Conservation (phyloP, 2,888 invertebrate species). For the Phyllotreta striolata region DNA sequence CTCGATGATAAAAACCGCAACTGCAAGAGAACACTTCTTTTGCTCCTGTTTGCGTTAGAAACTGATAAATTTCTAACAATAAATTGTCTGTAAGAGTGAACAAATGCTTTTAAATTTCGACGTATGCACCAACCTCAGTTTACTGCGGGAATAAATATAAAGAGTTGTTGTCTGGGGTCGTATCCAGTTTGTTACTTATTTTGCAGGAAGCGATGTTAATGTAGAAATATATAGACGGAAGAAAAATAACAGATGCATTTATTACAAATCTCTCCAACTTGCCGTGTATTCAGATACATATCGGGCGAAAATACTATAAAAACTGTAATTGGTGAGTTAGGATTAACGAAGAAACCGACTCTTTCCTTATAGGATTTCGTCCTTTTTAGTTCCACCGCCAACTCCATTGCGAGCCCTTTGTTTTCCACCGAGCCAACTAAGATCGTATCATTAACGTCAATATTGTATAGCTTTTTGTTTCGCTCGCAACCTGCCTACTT, state of each 20-base stretch:
- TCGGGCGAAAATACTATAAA: neutral
- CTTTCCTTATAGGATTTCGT: slow-evolving; percentile 19
- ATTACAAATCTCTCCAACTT: too few relatives aligned
- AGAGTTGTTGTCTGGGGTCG: neutral
- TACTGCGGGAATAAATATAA: slow-evolving; percentile 9
- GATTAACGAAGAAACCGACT: slow-evolving; percentile 17
- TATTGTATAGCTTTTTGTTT: slow-evolving; percentile 37
- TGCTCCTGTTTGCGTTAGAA: slow-evolving; percentile 28
- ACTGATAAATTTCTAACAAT: slow-evolving; percentile 37
- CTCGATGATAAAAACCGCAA: slow-evolving; percentile 28
- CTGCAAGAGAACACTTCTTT: slow-evolving; percentile 18
- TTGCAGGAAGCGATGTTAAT: too few relatives aligned
- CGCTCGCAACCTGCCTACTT: slow-evolving; percentile 20
- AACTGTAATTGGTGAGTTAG: slow-evolving; percentile 16
- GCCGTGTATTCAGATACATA: too few relatives aligned
- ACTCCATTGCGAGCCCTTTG: slow-evolving; percentile 34
- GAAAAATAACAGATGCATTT: too few relatives aligned
- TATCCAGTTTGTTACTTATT: too few relatives aligned
- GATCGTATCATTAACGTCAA: slow-evolving; percentile 39
- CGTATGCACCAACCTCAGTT: neutral
- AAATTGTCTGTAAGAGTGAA: slow-evolving; percentile 36
- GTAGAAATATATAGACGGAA: too few relatives aligned
- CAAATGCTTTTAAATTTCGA: slow-evolving; percentile 43
- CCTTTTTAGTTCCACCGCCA: slow-evolving; percentile 18
- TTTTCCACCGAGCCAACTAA: slow-evolving; percentile 33